phyloP scores from a whole-genome alignment of 2,113 vertebrate species.

The Drymodes brunneopygia region DNA sequence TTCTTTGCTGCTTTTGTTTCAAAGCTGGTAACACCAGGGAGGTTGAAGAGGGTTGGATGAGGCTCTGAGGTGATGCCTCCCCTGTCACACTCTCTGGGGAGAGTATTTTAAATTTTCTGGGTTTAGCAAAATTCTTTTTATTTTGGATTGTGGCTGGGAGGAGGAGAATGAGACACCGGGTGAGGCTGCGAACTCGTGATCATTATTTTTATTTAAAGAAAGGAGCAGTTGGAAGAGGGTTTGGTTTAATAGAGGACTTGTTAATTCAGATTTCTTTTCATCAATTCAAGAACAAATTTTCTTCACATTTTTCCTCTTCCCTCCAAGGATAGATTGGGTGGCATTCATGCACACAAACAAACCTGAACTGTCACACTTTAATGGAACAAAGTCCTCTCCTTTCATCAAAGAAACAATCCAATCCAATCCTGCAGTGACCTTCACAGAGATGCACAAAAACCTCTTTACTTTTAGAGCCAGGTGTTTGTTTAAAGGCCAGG shows the following conservation, averaged over 20 bases:
- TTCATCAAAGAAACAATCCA: not conserved
- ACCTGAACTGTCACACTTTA: not conserved
- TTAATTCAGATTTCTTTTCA: not conserved
- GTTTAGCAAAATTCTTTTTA: not conserved
- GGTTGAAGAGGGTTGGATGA: not conserved
- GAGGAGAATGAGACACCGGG: not conserved
- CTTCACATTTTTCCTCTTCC: not conserved
- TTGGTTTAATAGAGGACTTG: not conserved
- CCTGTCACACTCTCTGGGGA: not conserved
- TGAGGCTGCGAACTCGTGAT: not conserved
- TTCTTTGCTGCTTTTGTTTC: slow-evolving; percentile 18
- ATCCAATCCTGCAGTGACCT: not conserved
- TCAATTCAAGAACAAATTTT: not conserved
- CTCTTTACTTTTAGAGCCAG: not conserved
- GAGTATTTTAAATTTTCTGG: not conserved
- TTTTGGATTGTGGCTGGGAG: not conserved
- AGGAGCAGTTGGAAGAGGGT: not conserved
- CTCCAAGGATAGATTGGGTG: not conserved
- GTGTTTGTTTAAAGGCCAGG: not conserved
- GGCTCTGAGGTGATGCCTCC: not conserved
- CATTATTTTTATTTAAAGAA: not conserved
- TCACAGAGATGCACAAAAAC: not conserved
- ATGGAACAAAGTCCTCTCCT: not conserved
- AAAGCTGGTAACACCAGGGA: not conserved
- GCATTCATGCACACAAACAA: not conserved